These are phyloP conservation scores for Brachyhypopomus gauderio DNA, from an alignment of 2,113 vertebrate genomes.

Conservation along the genomic window DNA sequence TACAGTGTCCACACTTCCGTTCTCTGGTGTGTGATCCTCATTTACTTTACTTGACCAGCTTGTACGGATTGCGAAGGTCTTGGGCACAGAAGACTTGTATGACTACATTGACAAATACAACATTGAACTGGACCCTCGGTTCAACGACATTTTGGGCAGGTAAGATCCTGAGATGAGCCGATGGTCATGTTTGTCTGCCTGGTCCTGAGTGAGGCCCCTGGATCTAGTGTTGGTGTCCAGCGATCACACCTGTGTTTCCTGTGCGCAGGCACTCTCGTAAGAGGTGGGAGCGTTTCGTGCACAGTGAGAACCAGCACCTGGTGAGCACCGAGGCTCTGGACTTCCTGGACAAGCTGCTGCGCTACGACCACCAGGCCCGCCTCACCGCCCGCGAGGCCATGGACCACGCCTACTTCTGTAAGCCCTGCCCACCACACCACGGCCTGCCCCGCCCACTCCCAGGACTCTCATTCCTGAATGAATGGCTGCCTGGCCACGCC, in stretches of 20 bases:
- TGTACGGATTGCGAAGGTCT: slow-evolving; percentile 78
- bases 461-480: no score
- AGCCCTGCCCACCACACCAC: slow-evolving; percentile 13
- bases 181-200: background rate
- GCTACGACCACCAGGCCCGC: slow-evolving; percentile 84
- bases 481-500: no score
- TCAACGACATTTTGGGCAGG: slow-evolving; percentile 80
- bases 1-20: no score
- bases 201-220: background rate
- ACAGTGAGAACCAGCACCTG: slow-evolving; percentile 86
- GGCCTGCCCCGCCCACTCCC: no score
- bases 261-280: slow-evolving; percentile 80
- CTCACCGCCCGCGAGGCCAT: slow-evolving; percentile 84
- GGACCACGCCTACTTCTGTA: slow-evolving; percentile 86
- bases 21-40: no score
- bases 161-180: slow-evolving; percentile 44
- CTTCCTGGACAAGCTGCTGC: slow-evolving; percentile 84
- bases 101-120: slow-evolving; percentile 83
- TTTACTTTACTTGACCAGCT: slow-evolving; percentile 64
- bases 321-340: slow-evolving; percentile 83
- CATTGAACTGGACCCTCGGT: slow-evolving; percentile 79
- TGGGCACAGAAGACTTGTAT: slow-evolving; percentile 79
- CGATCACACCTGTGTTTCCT: background rate
- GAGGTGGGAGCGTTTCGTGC: slow-evolving; percentile 85
- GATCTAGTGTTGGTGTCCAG: background rate